Percentiles rank a stretch among this genome's conserved stretches.
phyloP scores from a whole-genome alignment of 2,888 invertebrate genomes.

The Neocrepidodera transversa region DNA sequence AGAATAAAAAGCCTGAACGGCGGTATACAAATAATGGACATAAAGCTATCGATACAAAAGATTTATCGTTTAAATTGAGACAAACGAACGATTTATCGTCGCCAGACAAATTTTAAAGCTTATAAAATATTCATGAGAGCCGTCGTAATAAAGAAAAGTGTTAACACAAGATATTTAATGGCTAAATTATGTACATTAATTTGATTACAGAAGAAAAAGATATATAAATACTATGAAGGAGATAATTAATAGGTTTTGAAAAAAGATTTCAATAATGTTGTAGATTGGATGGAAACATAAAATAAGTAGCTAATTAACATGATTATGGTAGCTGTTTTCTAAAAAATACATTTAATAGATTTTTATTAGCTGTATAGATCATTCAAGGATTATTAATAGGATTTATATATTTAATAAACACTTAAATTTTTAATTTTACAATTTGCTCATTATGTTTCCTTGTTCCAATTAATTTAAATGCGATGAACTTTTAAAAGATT shows the following conservation, averaged over 20 bases:
- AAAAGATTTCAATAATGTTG: conserved; percentile 2
- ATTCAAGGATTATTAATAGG: no score
- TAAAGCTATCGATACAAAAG: conserved; percentile 23
- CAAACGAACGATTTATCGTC: conserved; percentile 32
- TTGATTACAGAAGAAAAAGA: conserved; percentile 27
- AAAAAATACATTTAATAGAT: no score
- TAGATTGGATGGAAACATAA: conserved; percentile 1
- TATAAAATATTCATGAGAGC: conserved; percentile 36
- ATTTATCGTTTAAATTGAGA: conserved; percentile 30
- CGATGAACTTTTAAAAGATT: no score
- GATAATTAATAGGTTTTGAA: conserved; percentile 9
- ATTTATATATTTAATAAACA: no score
- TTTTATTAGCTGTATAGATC: no score
- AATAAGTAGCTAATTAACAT: conserved; percentile 16
- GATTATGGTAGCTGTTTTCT: no score
- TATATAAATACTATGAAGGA: conserved; percentile 21
- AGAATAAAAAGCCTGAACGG: not conserved
- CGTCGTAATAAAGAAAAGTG: conserved; percentile 33
- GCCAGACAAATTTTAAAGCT: conserved; percentile 33
- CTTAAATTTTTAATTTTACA: no score
- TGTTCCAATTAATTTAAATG: no score
- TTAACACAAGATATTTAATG: conserved; percentile 36
- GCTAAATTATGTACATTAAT: conserved; percentile 38
- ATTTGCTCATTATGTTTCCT: no score
- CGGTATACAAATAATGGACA: conserved; percentile 11